A percentile compares a stretch with the other conserved stretches of the same genome.
Conservation (phyloP, 2,888 invertebrate species). For the Sesia bembeciformis region DNA sequence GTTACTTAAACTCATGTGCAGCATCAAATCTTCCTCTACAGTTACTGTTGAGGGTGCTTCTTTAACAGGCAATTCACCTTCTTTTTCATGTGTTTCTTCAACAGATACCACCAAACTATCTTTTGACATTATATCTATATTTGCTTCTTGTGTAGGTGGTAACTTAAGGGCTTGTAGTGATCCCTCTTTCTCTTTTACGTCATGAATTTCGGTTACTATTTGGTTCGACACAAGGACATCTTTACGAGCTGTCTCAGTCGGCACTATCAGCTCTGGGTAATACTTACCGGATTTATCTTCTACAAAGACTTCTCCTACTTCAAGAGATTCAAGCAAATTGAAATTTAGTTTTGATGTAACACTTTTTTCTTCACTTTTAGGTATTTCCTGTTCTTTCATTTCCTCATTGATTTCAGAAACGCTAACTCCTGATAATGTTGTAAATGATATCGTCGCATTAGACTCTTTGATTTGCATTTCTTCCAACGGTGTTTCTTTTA, state of each 20-base stretch:
- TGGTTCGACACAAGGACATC: slow-evolving; percentile 79
- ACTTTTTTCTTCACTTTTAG: slow-evolving; percentile 48
- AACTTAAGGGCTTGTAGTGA: slow-evolving; percentile 71
- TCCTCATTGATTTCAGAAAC: slow-evolving; percentile 79
- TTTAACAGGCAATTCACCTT: slow-evolving; percentile 64
- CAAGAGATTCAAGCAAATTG: slow-evolving; percentile 76
- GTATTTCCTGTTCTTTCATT: slow-evolving; percentile 74
- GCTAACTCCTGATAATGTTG: slow-evolving; percentile 77
- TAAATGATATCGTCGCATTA: slow-evolving; percentile 71
- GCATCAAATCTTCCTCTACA: slow-evolving; percentile 45
- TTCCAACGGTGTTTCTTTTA: slow-evolving; percentile 76
- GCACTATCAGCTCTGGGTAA: slow-evolving; percentile 84
- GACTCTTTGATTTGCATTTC: slow-evolving; percentile 59
- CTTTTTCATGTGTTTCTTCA: slow-evolving; percentile 78
- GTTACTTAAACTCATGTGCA: slow-evolving; percentile 72
- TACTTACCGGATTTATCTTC: slow-evolving; percentile 85
- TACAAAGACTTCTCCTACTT: slow-evolving; percentile 79
- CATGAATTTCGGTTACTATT: slow-evolving; percentile 76
- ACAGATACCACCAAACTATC: slow-evolving; percentile 75
- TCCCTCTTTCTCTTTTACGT: slow-evolving; percentile 81
- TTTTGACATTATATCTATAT: slow-evolving; percentile 73
- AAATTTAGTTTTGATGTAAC: slow-evolving; percentile 77
- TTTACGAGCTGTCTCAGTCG: slow-evolving; percentile 83
- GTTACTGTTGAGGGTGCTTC: slow-evolving; percentile 34
- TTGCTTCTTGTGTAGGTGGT: slow-evolving; percentile 77